These are phyloP conservation scores for Glaucidium brasilianum DNA, from an alignment of 2,113 vertebrate genomes.

Conservation along the genomic window DNA sequence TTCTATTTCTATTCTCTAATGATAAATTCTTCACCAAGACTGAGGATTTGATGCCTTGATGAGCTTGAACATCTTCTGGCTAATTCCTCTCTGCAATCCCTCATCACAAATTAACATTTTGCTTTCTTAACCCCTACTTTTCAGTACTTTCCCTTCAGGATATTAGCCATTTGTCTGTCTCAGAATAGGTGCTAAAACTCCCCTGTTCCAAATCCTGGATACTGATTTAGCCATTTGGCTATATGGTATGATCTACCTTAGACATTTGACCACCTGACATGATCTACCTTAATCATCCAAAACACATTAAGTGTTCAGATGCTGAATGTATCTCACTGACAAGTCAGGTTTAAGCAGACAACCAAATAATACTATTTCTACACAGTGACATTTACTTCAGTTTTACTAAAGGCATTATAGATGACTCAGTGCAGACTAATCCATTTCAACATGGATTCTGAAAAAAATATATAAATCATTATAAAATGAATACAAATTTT, in stretches of 20 bases:
- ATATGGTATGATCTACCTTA: not conserved
- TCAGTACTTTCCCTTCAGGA: not conserved
- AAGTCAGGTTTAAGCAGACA: not conserved
- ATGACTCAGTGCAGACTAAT: not conserved
- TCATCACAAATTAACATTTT: not conserved
- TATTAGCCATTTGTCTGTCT: not conserved
- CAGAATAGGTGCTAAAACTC: not conserved
- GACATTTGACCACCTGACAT: not conserved
- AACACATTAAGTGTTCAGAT: not conserved
- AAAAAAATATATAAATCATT: not conserved
- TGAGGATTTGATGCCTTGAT: not conserved
- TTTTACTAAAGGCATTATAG: not conserved
- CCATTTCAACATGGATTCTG: accelerated
- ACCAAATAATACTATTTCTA: not conserved
- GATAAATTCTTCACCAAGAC: not conserved
- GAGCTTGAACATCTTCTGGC: not conserved
- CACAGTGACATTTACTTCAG: not conserved
- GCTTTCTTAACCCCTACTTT: not conserved
- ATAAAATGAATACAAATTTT: not conserved
- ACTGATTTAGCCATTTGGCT: not conserved
- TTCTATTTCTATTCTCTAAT: not conserved
- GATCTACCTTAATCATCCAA: not conserved
- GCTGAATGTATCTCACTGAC: not conserved
- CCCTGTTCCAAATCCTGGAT: not conserved
- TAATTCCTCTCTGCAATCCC: not conserved